Conservation (phyloP, 2,113 vertebrate genomes). For the Tringa solitaria region DNA sequence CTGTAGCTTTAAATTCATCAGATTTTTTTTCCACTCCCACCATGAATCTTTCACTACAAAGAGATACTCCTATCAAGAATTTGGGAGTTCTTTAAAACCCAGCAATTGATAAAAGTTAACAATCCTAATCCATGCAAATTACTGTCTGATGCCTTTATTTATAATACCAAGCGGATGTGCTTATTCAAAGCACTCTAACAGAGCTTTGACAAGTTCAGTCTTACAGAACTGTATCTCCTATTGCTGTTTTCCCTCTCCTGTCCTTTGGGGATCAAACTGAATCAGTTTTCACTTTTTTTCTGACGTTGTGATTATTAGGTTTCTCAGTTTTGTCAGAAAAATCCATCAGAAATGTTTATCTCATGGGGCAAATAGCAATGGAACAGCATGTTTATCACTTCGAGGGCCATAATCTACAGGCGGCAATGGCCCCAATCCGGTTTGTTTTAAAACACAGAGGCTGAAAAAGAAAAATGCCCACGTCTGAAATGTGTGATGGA, state of each 20-base stretch:
- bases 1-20: conserved; percentile 82
- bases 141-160: conserved; percentile 78
- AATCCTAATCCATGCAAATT: conserved; percentile 83
- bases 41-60: conserved; percentile 88
- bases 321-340: conserved; percentile 79
- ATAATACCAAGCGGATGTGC: conserved; percentile 68
- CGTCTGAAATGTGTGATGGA: conserved; percentile 49
- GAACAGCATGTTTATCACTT: conserved; percentile 79
- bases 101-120: conserved; percentile 81
- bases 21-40: conserved; percentile 76
- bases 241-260: conserved; percentile 59
- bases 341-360: conserved; percentile 79
- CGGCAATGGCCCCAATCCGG: conserved; percentile 61
- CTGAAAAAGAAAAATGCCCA: conserved; percentile 54
- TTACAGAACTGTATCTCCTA: conserved; percentile 69
- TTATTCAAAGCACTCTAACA: conserved; percentile 74
- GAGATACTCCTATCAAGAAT: conserved; percentile 78
- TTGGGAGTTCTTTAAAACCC: conserved; percentile 80
- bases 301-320: conserved; percentile 78
- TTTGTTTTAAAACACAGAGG: conserved; percentile 64
- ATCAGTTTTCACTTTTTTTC: conserved; percentile 76
- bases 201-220: conserved; percentile 69
- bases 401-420: conserved; percentile 67
- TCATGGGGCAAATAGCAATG: conserved; percentile 77
- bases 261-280: conserved; percentile 74